Evolutionary conservation across 2,797 vertebrate genomes (phyloP).

Genomic region (Sardinella longiceps): DNA sequence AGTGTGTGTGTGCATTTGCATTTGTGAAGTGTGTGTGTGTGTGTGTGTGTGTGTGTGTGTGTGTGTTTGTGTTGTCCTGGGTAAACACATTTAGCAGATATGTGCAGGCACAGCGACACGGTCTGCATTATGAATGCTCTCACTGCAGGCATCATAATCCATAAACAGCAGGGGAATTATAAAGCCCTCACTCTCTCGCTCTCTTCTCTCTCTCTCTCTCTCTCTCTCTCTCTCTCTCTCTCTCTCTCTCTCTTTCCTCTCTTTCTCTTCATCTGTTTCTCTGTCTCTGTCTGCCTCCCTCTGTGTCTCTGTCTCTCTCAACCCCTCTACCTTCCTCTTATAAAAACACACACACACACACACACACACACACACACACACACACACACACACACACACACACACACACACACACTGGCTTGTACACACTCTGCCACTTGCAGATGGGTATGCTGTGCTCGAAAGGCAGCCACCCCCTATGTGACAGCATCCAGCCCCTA

Average conservation of each 20-base stretch:
- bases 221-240: neutral
- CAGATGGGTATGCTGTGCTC: no score
- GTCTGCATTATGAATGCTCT: slow-evolving; percentile 56
- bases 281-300: neutral
- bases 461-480: no score
- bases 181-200: slow-evolving; percentile 18
- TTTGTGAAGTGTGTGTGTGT: neutral
- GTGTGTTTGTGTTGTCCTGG: neutral
- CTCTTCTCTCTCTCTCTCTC: slow-evolving; percentile 4
- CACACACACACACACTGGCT: neutral
- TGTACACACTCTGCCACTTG: neutral
- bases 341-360: slow-evolving; percentile 28
- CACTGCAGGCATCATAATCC: slow-evolving; percentile 52
- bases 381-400: neutral
- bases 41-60: neutral
- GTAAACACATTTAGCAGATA: slow-evolving; percentile 18
- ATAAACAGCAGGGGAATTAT: slow-evolving; percentile 52
- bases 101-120: neutral
- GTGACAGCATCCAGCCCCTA: no score
- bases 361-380: slow-evolving; percentile 10
- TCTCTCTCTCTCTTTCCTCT: neutral
- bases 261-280: neutral
- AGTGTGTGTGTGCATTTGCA: neutral
- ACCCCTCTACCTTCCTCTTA: slow-evolving; percentile 38
- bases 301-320: neutral